Conservation (phyloP, 2,888 invertebrate species). For the Aphrophora alni region DNA sequence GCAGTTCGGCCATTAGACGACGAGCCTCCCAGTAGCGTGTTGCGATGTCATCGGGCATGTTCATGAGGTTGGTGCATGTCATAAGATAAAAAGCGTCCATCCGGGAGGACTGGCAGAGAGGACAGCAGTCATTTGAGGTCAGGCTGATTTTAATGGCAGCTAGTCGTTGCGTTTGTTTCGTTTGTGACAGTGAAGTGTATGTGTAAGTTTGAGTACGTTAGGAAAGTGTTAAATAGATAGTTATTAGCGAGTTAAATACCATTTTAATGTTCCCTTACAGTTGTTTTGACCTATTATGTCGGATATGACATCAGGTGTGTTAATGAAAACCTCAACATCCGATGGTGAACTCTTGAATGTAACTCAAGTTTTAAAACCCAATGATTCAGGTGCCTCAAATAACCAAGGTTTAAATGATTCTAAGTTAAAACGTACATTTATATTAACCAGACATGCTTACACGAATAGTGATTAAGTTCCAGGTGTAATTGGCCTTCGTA, state of each 20-base stretch:
- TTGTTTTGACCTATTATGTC: slow-evolving; percentile 42
- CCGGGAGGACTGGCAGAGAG: no score
- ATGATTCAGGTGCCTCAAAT: slow-evolving; percentile 31
- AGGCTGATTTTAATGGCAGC: not conserved
- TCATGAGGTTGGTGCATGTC: no score
- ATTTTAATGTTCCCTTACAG: not conserved
- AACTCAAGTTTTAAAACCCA: slow-evolving; percentile 36
- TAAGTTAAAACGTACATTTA: slow-evolving; percentile 75
- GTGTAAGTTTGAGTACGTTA: not conserved
- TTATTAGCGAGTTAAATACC: not conserved
- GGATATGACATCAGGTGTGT: slow-evolving; percentile 46
- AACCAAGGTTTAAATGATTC: slow-evolving; percentile 47
- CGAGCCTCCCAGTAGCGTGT: no score
- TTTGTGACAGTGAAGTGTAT: not conserved
- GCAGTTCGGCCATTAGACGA: no score
- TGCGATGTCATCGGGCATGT: no score
- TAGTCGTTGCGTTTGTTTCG: not conserved
- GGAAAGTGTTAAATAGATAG: not conserved
- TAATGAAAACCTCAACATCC: slow-evolving; percentile 39
- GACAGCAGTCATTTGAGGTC: no score
- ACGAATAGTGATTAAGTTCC: slow-evolving; percentile 76
- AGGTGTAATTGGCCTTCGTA: slow-evolving; percentile 89
- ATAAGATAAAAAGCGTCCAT: no score
- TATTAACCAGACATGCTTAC: slow-evolving; percentile 79
- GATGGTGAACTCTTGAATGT: slow-evolving; percentile 36